Conservation (phyloP, 1,140 invertebrate genomes). For the Protaetia brevitarsis region DNA sequence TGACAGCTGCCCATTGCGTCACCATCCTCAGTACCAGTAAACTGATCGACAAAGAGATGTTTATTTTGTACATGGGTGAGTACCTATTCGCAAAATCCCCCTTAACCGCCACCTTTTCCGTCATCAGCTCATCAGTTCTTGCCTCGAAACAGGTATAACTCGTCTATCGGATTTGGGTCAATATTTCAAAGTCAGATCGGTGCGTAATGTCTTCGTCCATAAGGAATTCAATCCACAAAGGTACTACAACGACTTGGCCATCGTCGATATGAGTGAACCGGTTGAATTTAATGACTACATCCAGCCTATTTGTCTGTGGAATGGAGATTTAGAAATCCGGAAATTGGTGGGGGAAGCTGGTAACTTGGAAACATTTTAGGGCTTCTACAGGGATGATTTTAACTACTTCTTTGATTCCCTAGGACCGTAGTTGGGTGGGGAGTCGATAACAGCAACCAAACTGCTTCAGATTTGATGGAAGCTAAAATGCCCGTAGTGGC, state of each 20-base stretch:
- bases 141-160: background rate
- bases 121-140: background rate
- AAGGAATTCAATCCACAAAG: constrained; percentile 24
- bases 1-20: constrained; percentile 63
- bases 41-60: constrained; percentile 14
- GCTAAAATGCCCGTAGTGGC: constrained; percentile 52
- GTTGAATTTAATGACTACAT: constrained; percentile 49
- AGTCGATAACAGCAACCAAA: constrained; percentile 47
- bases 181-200: background rate
- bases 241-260: constrained; percentile 43
- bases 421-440: constrained; percentile 60
- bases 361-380: background rate
- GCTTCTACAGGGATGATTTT: constrained; percentile 27
- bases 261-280: constrained; percentile 53
- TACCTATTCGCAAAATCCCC: background rate
- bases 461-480: constrained; percentile 49
- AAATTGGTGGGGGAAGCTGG: background rate
- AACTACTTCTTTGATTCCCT: constrained; percentile 40
- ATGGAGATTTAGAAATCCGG: background rate
- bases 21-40: constrained; percentile 19
- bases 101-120: background rate
- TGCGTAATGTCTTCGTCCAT: constrained; percentile 23
- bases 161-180: background rate
- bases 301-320: constrained; percentile 55
- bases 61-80: constrained; percentile 12